Evolutionary conservation across 2,797 vertebrate genomes (phyloP), one percentile per base, ranked within the genome.

Genomic region (Tamandua tetradactyla): DNA sequence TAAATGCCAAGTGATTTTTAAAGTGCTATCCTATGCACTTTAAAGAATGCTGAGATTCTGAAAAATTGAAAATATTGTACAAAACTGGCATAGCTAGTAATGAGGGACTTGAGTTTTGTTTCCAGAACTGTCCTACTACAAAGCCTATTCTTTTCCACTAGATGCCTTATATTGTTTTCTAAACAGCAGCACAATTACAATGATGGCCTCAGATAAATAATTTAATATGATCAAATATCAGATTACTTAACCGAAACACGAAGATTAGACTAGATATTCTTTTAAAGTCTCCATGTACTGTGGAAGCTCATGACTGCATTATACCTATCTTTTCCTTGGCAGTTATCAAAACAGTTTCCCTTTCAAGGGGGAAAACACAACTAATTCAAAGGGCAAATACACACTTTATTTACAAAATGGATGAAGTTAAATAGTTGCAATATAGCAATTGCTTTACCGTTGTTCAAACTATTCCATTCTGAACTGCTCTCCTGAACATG

Each of bases 391-490:
- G 55, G n/a, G 4, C 25, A 71, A 87, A 89, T 20, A 72, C 2
- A 23, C 9, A 71, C 14, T 71, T 40, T 11, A 30, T 69, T 79
- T 90, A 49, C 17, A 81, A 69, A 93, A 69, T 66, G 5, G 89
- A 75, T 66, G 78, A 81, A 44, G 40, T 66, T 76, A 76, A 87
- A 61, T 22, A 62, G 5, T 12, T 80, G 85, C 20, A 69, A 37
- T 25, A 42, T 68, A 87, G 94, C 91, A 76, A 40, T 15, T 35
- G 1, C 25, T 32, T 72, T 87, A 66, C 20, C 75, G 0, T 37
- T n/a, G 35, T 55, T 78, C 69, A 94, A 87, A 90, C 66, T 92
- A 3, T 80, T 78, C 40, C 85, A 42, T 57, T 86, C 59, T 69
- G 35, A 35, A 27, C 1, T 82, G n/a, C 52, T 86, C 30, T 55